phyloP scores from a whole-genome alignment of 2,113 vertebrate species.

The Oryctolagus cuniculus region DNA sequence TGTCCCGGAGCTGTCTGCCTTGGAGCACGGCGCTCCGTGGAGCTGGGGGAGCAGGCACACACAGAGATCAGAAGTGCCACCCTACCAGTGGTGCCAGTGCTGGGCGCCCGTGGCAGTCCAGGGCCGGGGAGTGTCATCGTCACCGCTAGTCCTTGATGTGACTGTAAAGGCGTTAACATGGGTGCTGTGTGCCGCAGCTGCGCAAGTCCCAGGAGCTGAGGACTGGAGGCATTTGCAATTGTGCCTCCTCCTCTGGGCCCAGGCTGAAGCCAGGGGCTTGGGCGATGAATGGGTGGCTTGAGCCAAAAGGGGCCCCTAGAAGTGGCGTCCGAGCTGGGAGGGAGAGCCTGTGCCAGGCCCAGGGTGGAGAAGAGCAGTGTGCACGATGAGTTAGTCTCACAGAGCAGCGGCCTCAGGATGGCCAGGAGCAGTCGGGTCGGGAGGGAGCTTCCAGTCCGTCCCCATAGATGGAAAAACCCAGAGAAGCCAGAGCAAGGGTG shows the following conservation, averaged over 20 bases:
- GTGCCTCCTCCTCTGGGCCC: background rate
- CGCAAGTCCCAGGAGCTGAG: background rate
- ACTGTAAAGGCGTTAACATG: background rate
- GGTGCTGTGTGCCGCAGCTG: background rate
- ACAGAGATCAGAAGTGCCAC: background rate
- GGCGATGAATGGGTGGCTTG: background rate
- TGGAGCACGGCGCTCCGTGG: background rate
- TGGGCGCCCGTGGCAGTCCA: background rate
- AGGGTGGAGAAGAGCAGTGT: background rate
- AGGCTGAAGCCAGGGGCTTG: background rate
- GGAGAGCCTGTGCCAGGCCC: background rate
- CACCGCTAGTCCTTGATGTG: background rate
- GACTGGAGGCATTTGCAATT: background rate
- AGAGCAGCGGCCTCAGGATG: background rate
- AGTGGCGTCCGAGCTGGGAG: background rate
- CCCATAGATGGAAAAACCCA: background rate
- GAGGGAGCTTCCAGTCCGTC: background rate
- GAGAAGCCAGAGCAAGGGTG: background rate
- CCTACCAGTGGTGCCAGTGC: background rate
- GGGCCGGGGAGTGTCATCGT: background rate
- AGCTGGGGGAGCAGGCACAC: background rate
- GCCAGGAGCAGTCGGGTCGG: background rate
- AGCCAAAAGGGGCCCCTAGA: background rate
- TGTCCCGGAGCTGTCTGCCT: background rate
- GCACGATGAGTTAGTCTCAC: background rate